These are phyloP conservation scores for Apomyelois bistriatella DNA, from an alignment of 2,888 invertebrate species.

Conservation along the genomic window DNA sequence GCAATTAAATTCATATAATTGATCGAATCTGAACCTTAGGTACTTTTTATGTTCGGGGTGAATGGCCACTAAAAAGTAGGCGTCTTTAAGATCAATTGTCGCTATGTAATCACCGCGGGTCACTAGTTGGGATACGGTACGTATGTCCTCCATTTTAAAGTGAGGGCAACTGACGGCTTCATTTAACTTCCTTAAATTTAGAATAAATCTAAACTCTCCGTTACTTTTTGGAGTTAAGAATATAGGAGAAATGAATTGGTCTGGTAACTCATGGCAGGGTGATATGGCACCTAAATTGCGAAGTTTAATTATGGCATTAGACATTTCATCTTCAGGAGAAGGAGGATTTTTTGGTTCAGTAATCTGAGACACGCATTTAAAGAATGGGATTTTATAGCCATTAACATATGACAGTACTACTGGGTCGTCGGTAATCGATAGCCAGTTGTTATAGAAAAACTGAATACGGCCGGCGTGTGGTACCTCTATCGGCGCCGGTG, in stretches of 20 bases:
- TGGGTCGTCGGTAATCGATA: neutral
- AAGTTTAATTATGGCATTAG: neutral
- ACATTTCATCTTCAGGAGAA: neutral
- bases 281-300: neutral
- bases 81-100: neutral
- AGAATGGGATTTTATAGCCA: neutral
- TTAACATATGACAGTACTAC: neutral
- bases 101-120: neutral
- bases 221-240: neutral
- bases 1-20: neutral
- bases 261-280: neutral
- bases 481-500: neutral
- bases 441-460: neutral
- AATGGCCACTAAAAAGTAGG: neutral
- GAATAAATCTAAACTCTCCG: neutral
- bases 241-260: neutral
- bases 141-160: constrained; percentile 4
- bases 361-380: neutral
- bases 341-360: neutral
- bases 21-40: neutral
- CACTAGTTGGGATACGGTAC: neutral
- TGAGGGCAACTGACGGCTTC: neutral
- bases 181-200: neutral
- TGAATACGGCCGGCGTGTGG: neutral
- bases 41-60: neutral